Conservation (phyloP, 1,140 invertebrate species). For the Caenorhabditis remanei region DNA sequence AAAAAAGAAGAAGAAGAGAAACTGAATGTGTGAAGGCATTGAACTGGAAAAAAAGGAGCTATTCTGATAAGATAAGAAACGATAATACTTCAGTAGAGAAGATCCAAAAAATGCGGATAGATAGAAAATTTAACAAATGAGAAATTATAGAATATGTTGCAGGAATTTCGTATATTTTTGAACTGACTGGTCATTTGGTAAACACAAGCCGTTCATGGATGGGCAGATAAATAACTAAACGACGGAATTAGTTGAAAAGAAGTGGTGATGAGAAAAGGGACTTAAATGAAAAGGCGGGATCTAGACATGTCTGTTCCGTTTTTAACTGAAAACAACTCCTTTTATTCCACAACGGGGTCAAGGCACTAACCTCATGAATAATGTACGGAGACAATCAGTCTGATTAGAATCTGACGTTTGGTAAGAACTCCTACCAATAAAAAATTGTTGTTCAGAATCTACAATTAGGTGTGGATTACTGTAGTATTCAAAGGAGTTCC, state of each 20-base stretch:
- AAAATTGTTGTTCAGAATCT: background rate
- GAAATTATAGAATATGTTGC: background rate
- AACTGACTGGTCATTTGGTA: slow-evolving; percentile 9
- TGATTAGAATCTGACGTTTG: background rate
- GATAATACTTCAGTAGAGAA: background rate
- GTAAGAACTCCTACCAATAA: background rate
- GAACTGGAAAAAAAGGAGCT: background rate
- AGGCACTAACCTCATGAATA: background rate
- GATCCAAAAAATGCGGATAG: too few relatives aligned
- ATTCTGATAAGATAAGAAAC: background rate
- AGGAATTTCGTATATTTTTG: background rate
- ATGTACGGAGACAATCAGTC: background rate
- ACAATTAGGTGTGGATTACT: background rate
- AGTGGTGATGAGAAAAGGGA: too few relatives aligned
- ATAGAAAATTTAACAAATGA: background rate
- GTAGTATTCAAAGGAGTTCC: background rate
- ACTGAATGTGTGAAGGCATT: background rate
- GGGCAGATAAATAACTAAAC: slow-evolving; percentile 33
- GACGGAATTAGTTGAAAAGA: slow-evolving; percentile 13
- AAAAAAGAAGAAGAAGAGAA: background rate
- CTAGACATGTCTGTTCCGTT: background rate
- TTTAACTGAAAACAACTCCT: background rate
- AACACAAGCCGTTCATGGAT: slow-evolving; percentile 27
- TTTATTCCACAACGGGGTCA: background rate
- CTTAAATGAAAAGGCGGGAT: background rate